Evolutionary conservation across 2,888 invertebrate species (phyloP).

Genomic region (Agonopterix heracliana): DNA sequence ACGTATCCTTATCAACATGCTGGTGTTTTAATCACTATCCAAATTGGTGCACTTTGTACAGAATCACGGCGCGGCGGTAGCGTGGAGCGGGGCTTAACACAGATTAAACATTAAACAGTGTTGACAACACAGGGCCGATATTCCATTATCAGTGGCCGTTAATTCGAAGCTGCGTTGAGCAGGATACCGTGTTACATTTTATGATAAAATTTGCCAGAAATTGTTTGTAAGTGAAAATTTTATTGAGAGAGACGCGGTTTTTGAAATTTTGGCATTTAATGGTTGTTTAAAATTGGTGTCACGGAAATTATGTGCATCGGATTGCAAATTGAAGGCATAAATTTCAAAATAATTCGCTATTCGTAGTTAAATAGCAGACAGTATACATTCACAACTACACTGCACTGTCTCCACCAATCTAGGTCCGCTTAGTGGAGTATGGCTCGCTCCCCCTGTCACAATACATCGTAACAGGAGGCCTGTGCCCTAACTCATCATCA

Average conservation of each 20-base stretch:
- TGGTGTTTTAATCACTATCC: neutral
- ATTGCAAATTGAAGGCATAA: no score
- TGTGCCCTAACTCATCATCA: no score
- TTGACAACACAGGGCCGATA: conserved; percentile 2
- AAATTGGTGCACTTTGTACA: conserved; percentile 7
- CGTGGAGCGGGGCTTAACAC: conserved; percentile 4
- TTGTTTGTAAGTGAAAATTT: neutral
- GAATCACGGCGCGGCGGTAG: conserved; percentile 5
- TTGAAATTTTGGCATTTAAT: no score
- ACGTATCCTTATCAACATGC: conserved; percentile 2
- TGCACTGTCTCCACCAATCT: no score
- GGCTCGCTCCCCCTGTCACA: no score
- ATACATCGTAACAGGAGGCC: no score
- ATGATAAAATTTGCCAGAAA: neutral
- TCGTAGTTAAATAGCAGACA: no score
- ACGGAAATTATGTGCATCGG: neutral
- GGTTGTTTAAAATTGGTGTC: neutral
- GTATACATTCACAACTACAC: no score
- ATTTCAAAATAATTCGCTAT: no score
- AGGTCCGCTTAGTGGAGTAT: no score
- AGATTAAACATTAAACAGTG: conserved; percentile 10
- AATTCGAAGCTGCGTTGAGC: conserved; percentile 3
- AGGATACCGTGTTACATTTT: no score
- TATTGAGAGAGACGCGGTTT: no score
- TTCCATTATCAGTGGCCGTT: conserved; percentile 7